phyloP scores from a whole-genome alignment of 2,888 invertebrate genomes.

The Hypena proboscidalis region DNA sequence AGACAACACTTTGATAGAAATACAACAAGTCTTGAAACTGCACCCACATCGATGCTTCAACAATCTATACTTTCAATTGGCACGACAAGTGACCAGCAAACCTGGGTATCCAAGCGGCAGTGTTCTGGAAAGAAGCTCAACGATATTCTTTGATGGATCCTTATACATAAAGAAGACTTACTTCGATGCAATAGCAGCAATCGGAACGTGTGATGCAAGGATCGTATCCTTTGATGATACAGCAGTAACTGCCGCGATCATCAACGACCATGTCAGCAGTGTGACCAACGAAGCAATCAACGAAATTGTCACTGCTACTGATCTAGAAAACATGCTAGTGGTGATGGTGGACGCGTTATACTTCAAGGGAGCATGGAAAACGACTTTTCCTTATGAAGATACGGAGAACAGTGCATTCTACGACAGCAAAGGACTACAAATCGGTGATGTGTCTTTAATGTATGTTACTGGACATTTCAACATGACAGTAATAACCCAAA shows the following conservation, averaged over 20 bases:
- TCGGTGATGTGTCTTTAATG: constrained; percentile 72
- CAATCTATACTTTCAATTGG: constrained; percentile 58
- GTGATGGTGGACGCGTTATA: constrained; percentile 68
- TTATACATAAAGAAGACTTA: constrained; percentile 52
- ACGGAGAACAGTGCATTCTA: constrained; percentile 64
- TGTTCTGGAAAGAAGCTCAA: constrained; percentile 59
- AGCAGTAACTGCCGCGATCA: constrained; percentile 47
- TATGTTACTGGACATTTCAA: constrained; percentile 50
- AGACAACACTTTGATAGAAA: constrained; percentile 56
- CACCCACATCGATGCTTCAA: constrained; percentile 66
- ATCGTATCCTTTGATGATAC: constrained; percentile 54
- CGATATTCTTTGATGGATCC: constrained; percentile 58
- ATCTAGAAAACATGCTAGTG: constrained; percentile 54
- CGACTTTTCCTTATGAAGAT: constrained; percentile 53
- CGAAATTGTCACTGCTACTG: constrained; percentile 61
- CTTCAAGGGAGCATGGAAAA: constrained; percentile 70
- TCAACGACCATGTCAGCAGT: constrained; percentile 62
- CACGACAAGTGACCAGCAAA: constrained; percentile 41
- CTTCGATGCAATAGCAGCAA: constrained; percentile 36
- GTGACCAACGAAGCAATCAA: constrained; percentile 65
- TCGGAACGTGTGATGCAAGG: constrained; percentile 54
- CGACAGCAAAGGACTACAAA: constrained; percentile 50
- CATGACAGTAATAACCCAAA: constrained; percentile 36
- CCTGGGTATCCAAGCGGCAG: constrained; percentile 41
- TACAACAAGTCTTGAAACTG: constrained; percentile 55